Evolutionary conservation across 2,888 invertebrate genomes (phyloP), one percentile per base, ranked within the genome.

Genomic region (Pollenia amentaria): DNA sequence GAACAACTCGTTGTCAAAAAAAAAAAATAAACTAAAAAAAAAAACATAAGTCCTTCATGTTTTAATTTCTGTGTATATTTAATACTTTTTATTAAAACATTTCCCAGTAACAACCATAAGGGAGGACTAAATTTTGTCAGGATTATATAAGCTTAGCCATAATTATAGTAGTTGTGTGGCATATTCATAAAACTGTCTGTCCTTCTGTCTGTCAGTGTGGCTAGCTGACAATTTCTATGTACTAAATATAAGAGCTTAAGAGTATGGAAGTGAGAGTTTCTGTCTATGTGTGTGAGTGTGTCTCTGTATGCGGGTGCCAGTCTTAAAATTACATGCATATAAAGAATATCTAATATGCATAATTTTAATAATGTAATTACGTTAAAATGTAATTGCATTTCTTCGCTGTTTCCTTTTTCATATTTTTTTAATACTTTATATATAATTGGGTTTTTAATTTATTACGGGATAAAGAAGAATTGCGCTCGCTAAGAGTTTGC

Each of bases 361-460:
- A 92, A 92, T 92, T 91, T 91, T 91, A 91, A 92, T 92, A 92
- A 92, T 91, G 91, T 91, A 92, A 92, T 92, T 92, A 92, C 91
- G 90, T 91, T 90, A 90, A 92, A 92, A 92, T 91, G 90, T 92
- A 92, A 92, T 92, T 92, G 92, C 91, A 88, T 90, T 88, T 88
- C 16, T 73, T 80, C 29, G 44, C 81, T 80, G 1, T 60, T 75
- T 10, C 29, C 18, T 72, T 65, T 70, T 64, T n/a, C 2, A 44
- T 29, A 29, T 16, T 14, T 40, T 42, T 57, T 40, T 48, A 11
- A 51, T 51, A 14, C 7, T 64, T 44, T 21, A 21, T 10, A 53
- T 57, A 44, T 77, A 67, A 67, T 77, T 77, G 14, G 38, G 46
- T 40, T 46, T 7, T 11, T 38, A 38, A 67, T 57, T 57, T 78